A percentile compares a stretch with the other conserved stretches of the same genome.
phyloP scores from a whole-genome alignment of 2,888 invertebrate genomes.

The Apamea crenata region DNA sequence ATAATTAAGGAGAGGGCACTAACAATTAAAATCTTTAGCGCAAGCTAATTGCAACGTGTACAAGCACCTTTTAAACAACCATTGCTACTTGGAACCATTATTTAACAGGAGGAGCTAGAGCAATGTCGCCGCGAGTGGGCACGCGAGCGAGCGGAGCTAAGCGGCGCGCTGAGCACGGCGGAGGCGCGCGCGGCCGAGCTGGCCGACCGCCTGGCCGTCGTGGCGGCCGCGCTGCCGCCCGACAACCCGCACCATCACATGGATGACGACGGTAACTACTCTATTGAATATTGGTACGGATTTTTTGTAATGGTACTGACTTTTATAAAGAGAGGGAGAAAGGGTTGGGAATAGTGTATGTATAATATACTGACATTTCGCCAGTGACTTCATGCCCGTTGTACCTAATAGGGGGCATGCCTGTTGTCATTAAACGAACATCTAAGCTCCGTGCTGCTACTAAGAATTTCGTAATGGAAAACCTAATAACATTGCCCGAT shows the following conservation, averaged over 20 bases:
- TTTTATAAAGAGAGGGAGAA: too few species aligned
- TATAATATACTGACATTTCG: not conserved
- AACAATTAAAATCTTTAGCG: too few species aligned
- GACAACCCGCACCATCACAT: conserved; percentile 83
- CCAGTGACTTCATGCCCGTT: not conserved
- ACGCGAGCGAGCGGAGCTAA: conserved; percentile 92
- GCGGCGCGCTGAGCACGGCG: conserved; percentile 92
- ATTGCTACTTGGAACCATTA: not conserved
- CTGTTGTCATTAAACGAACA: not conserved
- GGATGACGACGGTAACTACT: conserved; percentile 80
- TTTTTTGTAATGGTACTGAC: too few species aligned
- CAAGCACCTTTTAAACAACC: not conserved
- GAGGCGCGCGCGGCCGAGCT: conserved; percentile 94
- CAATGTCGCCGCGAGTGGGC: conserved; percentile 93
- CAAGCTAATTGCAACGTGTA: too few species aligned
- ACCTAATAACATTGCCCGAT: not conserved
- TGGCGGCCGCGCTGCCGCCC: conserved; percentile 89
- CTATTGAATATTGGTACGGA: not conserved
- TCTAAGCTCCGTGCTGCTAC: not conserved
- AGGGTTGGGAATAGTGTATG: not conserved
- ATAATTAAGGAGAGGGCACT: too few species aligned
- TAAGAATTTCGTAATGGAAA: not conserved
- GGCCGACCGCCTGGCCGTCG: conserved; percentile 88
- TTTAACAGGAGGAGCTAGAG: conserved; percentile 94
- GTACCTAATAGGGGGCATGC: not conserved